Base-by-base conservation (phyloP, 2,888 invertebrate genomes). In the Drosophila bunnanda region DNA sequence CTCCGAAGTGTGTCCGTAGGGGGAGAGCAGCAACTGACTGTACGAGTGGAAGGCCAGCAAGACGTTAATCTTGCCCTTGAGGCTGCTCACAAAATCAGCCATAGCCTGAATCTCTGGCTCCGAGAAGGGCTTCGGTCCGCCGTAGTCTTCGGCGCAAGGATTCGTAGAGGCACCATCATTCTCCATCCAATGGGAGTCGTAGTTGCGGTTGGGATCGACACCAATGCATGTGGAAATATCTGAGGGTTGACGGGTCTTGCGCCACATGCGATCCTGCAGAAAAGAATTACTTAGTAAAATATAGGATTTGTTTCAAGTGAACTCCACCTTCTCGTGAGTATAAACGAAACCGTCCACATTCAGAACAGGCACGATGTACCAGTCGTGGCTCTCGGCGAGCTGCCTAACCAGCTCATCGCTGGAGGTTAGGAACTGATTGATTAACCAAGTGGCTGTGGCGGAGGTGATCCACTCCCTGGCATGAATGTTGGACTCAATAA, bases 311-410 rank as follows among this genome's bases (percentile, higher is more conserved):
- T 0, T 2, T 6, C 0, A 1, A 2, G 7, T 2, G 13, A 2
- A 0, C 7, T 93, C 93, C 92, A 96, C 95, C 65, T 90, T 92
- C 10, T 93, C 93, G 78, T 95, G 95, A 0, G 94, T 94, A 78
- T 94, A 95, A 1, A 88, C 93, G 83, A 95, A 96, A 17, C 96
- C 96, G 92, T 96, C 96, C 28, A 96, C 95, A 89, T 96, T 96
- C 0, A 94, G 90, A 1, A 95, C 94, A 0, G 96, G 96, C 62
- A 96, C 93, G 68, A 96, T 93, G 82, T 96, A 95, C 95, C 96
- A 96, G 76, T 96, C 95, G 77, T 95, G 94, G 52, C 93, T 93
- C 77, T 95, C 94, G 6, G 95, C 94, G 79, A 96, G 90, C 2
- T 91, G 85, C 25, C 94, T 93, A 0, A 95, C 92, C 36, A 91